phyloP scores from a whole-genome alignment of 2,888 invertebrate genomes.

The Clunio marinus region DNA sequence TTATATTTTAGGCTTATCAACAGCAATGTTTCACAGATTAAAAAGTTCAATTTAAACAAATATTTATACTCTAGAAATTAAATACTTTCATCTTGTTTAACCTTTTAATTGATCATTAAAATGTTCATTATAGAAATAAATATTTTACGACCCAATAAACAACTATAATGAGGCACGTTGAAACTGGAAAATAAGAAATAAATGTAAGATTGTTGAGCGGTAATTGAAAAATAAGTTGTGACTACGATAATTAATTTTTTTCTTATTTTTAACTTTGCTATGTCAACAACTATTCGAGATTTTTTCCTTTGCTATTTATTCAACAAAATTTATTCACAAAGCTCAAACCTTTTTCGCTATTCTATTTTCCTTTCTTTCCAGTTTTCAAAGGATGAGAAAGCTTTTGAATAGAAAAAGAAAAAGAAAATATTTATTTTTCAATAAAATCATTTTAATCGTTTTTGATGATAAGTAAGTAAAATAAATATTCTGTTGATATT shows the following conservation, averaged over 20 bases:
- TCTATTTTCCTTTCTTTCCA: neutral
- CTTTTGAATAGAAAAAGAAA: neutral
- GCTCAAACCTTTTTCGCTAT: neutral
- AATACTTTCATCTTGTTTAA: neutral
- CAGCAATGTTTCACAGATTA: too few relatives aligned
- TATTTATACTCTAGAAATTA: neutral
- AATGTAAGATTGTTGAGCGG: neutral
- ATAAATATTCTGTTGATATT: too few relatives aligned
- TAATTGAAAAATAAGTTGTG: neutral
- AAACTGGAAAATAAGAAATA: neutral
- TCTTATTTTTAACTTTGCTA: neutral
- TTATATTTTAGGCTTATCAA: too few relatives aligned
- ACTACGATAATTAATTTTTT: constrained; percentile 3
- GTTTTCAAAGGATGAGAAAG: neutral
- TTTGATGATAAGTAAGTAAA: too few relatives aligned
- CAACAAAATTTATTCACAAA: neutral
- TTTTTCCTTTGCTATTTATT: neutral
- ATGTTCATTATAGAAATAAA: constrained; percentile 20
- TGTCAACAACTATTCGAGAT: neutral
- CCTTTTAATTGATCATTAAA: constrained; percentile 29
- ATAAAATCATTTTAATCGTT: neutral
- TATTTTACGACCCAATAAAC: constrained; percentile 28
- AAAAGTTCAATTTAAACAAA: constrained; percentile 1
- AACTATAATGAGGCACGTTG: constrained; percentile 31
- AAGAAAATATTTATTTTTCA: neutral